Base-by-base conservation (phyloP, 2,797 vertebrate species). In the Esox masquinongy region DNA sequence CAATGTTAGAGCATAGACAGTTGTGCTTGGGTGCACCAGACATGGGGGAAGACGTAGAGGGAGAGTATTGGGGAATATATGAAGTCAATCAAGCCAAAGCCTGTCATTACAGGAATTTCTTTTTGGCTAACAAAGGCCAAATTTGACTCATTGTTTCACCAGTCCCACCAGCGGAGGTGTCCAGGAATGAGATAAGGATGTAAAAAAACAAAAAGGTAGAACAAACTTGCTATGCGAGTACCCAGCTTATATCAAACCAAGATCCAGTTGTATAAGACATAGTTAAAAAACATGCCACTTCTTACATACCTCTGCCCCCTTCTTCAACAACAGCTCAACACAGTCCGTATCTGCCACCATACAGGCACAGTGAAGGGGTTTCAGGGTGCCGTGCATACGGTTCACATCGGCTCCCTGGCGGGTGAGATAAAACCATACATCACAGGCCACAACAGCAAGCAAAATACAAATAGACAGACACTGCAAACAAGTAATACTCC, bases 311-410 rank as follows among this genome's bases (percentile, higher is more conserved):
- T 98, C 96, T 0, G 98, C 98, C 76, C 98, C 97, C 75, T 98
- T 98, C 81, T 99, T 96, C 91, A 99, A 85, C 84, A 99, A 92
- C 74, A 99, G 92, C 91, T 99, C 97, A 61, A 99, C 96, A 26
- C 97, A 98, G 88, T 99, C 98, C 0, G 95, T 95, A 31, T 99
- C 97, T 4, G 97, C 96, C 75, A 99, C 97, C 98, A 99, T 99
- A 82, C 98, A 99, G 85, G 98, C 97, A 24, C 98, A 99, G 90
- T 99, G 98, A 86, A 99, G 89, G 0, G 98, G 98, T 87, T 98
- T 97, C 74, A 99, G 94, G 0, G 97, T 99, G 68, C 97, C 98
- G 0, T 99, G 98, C 91, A 97, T 97, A 68, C 97, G 93, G 92
- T 99, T 99, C 79, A 99, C 97, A 24, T 99, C 97, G 0, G 96